These are phyloP conservation scores for Okapia johnstoni DNA, from an alignment of 2,113 vertebrate genomes.

Conservation along the genomic window DNA sequence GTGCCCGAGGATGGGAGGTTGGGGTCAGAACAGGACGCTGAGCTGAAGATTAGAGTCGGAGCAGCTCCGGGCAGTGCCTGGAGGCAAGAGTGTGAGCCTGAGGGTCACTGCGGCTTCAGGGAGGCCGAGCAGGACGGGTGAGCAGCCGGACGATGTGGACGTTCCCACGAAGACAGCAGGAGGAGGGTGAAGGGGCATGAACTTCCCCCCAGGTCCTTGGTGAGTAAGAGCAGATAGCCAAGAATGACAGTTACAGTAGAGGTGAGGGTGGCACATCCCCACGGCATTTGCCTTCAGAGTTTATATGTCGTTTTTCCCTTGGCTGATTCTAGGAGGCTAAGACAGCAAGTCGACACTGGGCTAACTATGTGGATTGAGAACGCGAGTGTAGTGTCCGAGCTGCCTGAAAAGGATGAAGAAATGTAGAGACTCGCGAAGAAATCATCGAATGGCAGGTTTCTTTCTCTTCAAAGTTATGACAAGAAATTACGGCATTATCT, in stretches of 20 bases:
- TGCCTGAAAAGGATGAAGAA: background rate
- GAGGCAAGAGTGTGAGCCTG: fast-evolving
- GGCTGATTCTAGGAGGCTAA: background rate
- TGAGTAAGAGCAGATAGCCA: background rate
- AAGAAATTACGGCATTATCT: background rate
- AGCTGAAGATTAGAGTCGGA: background rate
- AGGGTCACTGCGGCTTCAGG: background rate
- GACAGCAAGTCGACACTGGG: background rate
- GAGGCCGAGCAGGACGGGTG: background rate
- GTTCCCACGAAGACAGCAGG: background rate
- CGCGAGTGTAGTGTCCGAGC: fast-evolving
- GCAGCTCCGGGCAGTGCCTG: background rate
- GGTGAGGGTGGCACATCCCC: too few relatives aligned
- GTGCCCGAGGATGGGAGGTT: fast-evolving
- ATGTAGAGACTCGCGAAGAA: background rate
- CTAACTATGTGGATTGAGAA: background rate
- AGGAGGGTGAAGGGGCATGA: background rate
- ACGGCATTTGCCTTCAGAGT: background rate
- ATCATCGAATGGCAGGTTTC: background rate
- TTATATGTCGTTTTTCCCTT: fast-evolving
- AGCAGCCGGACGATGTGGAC: background rate
- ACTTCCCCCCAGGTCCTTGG: background rate
- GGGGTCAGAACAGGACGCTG: background rate
- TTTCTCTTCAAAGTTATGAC: background rate
- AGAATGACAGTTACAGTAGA: background rate